Evolutionary conservation across 2,113 vertebrate genomes (phyloP), one percentile per base, ranked within the genome.

Genomic region (Sinocyclocheilus maitianheensis): DNA sequence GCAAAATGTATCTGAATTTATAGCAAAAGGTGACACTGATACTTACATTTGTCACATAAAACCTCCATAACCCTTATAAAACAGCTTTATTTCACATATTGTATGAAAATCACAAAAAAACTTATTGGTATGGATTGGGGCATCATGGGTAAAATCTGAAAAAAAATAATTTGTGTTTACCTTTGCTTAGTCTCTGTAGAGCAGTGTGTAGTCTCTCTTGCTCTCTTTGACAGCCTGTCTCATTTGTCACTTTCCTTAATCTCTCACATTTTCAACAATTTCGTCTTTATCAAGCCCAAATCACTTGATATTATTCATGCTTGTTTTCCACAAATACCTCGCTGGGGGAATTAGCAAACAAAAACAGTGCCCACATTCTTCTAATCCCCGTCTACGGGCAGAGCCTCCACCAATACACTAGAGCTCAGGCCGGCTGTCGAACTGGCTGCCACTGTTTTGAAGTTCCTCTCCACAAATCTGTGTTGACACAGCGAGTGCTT

Each of bases 331-430:
- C 93, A 92, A 94, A 94, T 93, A 93, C 93, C 93, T 94, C 89
- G 77, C 94, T 94, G 93, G 92, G 91, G 93, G 93, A 93, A 94
- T 94, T 94, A 94, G 93, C 92, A 92, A 94, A 94, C 93, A 93
- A 95, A 94, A 95, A 94, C 94, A 93, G 93, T 92, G 93, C 90
- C 91, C 91, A 91, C 91, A 92, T 90, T 72, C 92, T 93, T 91
- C 92, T 94, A 94, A 95, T 95, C 94, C 94, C 90, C 81, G 84
- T 93, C 93, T 93, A 90, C 90, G 90, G 58, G 93, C 90, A 88
- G 81, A 95, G 94, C 69, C 93, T 93, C 92, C 90, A 90, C 91
- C 93, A 93, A 94, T 94, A 91, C 92, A 93, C 93, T 91, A 37
- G 92, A 93, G 93, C 94, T 93, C 90, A 87, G 92, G 89, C 91